Conservation (phyloP, 2,888 invertebrate genomes). For the Mesopsocus fuscifrons region DNA sequence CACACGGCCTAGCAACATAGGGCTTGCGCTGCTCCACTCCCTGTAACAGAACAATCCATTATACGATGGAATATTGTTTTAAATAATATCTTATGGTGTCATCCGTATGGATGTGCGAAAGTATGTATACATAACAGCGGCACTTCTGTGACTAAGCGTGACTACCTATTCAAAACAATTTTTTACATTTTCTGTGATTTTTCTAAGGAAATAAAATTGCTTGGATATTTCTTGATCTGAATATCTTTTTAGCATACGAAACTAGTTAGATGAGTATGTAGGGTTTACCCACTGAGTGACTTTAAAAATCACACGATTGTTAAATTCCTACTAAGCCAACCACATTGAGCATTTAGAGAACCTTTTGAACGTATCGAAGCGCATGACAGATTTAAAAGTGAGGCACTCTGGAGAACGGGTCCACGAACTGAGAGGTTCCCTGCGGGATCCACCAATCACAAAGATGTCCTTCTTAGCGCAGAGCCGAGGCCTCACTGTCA, state of each 20-base stretch:
- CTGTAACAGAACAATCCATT: conserved; percentile 24
- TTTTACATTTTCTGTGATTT: background rate
- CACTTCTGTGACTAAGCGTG: no score
- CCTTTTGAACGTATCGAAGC: conserved; percentile 60
- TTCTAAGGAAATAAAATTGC: background rate
- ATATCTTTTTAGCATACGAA: no score
- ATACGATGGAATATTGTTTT: no score
- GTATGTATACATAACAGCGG: background rate
- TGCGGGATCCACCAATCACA: conserved; percentile 73
- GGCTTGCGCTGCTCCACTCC: conserved; percentile 61
- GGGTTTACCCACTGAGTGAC: no score
- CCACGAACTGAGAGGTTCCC: conserved; percentile 53
- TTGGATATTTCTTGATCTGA: no score
- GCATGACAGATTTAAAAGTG: conserved; percentile 64
- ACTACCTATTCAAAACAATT: no score
- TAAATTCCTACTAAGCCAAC: no score
- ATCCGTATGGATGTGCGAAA: background rate
- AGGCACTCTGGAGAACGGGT: conserved; percentile 50
- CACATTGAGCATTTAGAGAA: no score
- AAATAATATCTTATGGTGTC: background rate
- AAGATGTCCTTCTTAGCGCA: conserved; percentile 75
- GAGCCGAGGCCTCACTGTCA: conserved; percentile 58
- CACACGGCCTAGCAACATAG: conserved; percentile 70
- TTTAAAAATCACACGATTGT: no score
- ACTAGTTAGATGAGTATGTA: no score